Base-by-base conservation (phyloP, 2,888 invertebrate genomes). In the Anoncus sp. region DNA sequence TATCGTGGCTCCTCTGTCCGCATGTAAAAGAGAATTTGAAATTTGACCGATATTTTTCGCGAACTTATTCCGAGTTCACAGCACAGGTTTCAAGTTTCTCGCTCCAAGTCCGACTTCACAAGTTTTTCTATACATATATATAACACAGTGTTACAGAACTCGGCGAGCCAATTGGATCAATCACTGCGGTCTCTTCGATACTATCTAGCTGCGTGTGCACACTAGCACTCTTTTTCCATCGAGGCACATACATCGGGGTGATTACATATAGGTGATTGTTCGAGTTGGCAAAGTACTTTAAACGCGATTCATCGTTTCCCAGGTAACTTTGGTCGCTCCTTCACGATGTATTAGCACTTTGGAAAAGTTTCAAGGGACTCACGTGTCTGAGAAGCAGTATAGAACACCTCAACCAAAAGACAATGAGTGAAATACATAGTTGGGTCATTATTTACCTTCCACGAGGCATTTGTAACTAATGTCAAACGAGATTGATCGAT, bases 201-300 rank as follows among this genome's bases (percentile, higher is more conserved):
- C 10, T 27, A 14, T 10, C 45, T 5, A 7, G 38, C 47, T 24
- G 31, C 20, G 27, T 35, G 10, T 43, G 47, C 20, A 43, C n/a
- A n/a, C 12, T 27, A 12, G 16, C 40, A 51, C 40, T 59, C n/a
- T 40, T 55, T 47, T 20, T 38, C 47, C 43, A 40, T 16, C 59
- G 40, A 63, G 43, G n/a, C 16, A 40, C 38, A 51, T 47, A 40
- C 10, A 6, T 24, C 9, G n/a, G 16, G 35, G 14, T 10, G 24
- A 27, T 45, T 24, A 60, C 27, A 47, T 7, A 31, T 20, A 51
- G 18, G 45, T 24, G 5, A 45, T 65, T 65, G 65, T 66, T 60
- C 75, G 38, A 66, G 60, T 60, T 71, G 51, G 71, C 18, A 59
- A 70, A 65, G 40, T 70, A 43, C 59, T 66, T 60, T 43, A 6